Evolutionary conservation across 2,888 invertebrate genomes (phyloP).

Genomic region (Cataglyphis livida): DNA sequence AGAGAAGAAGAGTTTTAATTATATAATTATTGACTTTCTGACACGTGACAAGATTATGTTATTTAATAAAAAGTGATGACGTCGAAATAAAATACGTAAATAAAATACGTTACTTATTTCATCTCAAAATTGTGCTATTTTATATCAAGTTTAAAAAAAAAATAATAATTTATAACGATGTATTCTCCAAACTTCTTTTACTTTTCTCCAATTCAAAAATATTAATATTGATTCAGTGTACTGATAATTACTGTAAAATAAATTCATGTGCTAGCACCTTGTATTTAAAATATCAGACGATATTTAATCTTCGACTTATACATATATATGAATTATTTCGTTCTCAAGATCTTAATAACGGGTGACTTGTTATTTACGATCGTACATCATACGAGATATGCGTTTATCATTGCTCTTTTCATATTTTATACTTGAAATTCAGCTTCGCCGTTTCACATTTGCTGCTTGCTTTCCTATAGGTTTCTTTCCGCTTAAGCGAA

Average conservation of each 20-base stretch:
- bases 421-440: slow-evolving; percentile 59
- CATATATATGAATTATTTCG: slow-evolving; percentile 32
- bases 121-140: neutral
- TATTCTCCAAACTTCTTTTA: neutral
- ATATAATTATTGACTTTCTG: neutral
- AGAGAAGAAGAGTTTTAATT: neutral
- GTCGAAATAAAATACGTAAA: neutral
- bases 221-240: neutral
- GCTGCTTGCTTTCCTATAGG: slow-evolving; percentile 66
- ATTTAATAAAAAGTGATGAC: neutral
- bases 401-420: slow-evolving; percentile 29
- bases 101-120: neutral
- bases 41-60: neutral
- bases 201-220: neutral
- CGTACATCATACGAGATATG: slow-evolving; percentile 19
- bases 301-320: neutral
- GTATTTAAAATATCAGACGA: neutral
- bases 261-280: neutral
- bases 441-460: slow-evolving; percentile 67
- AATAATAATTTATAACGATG: neutral
- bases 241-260: neutral
- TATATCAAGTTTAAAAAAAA: neutral
- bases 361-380: slow-evolving; percentile 23
- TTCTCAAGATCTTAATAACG: neutral
- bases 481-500: slow-evolving; percentile 67